Evolutionary conservation across 2,888 invertebrate genomes (phyloP).

Genomic region (Drosophila emarginata): DNA sequence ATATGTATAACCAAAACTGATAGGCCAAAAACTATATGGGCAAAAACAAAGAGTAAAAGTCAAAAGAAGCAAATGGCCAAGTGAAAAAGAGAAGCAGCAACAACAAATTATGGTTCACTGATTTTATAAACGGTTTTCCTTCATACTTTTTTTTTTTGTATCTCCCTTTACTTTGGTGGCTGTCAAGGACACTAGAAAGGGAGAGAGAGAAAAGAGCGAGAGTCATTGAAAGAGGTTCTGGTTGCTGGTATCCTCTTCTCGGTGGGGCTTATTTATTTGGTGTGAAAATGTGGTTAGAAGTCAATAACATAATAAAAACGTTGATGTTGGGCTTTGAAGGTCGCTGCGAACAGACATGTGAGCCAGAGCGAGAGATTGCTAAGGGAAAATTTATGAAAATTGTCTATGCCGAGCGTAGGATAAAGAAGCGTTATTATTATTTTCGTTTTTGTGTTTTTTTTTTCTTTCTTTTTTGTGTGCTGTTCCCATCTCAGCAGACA

Average conservation of each 20-base stretch:
- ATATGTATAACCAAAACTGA: conserved; percentile 29
- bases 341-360: conserved; percentile 35
- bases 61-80: not conserved
- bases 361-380: not conserved
- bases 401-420: conserved; percentile 27
- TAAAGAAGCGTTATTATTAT: conserved; percentile 2
- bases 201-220: not conserved
- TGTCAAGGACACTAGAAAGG: conserved; percentile 55
- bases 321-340: conserved; percentile 54
- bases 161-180: conserved; percentile 23
- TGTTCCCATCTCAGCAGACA: not conserved
- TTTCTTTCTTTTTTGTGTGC: conserved; percentile 2
- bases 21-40: conserved; percentile 39
- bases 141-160: conserved; percentile 3
- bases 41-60: conserved; percentile 6
- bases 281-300: conserved; percentile 74
- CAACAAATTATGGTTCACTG: conserved; percentile 69
- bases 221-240: not conserved
- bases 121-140: conserved; percentile 56
- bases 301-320: conserved; percentile 75
- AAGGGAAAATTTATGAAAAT: conserved; percentile 49
- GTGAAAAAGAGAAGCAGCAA: conserved; percentile 31
- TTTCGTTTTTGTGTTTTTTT: not conserved
- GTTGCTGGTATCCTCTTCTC: not conserved
- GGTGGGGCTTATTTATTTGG: conserved; percentile 48